phyloP scores from a whole-genome alignment of 2,888 invertebrate genomes.

The Limnephilus auricula region DNA sequence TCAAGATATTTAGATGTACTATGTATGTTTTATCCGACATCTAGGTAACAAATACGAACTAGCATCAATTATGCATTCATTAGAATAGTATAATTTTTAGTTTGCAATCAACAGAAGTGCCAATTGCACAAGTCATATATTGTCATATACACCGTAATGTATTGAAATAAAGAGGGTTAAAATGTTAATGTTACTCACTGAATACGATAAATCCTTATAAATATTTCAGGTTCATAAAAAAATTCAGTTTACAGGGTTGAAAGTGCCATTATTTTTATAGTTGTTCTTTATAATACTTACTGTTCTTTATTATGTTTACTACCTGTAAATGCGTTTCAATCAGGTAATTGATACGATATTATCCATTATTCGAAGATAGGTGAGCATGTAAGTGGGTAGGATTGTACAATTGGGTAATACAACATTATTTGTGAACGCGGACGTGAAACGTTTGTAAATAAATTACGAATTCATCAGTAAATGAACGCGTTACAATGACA shows the following conservation, averaged over 20 bases:
- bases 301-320: neutral
- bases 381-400: neutral
- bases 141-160: no score
- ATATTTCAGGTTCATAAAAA: no score
- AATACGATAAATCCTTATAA: no score
- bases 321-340: neutral
- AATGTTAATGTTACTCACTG: no score
- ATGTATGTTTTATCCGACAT: no score
- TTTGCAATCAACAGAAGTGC: neutral
- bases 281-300: neutral
- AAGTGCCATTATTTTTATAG: no score
- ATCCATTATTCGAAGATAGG: neutral
- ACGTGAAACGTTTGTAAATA: neutral
- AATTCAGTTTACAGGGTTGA: no score
- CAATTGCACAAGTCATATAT: neutral
- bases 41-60: no score
- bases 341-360: neutral
- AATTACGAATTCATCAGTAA: neutral
- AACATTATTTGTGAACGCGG: neutral
- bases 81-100: neutral
- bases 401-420: neutral
- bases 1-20: no score
- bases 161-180: neutral
- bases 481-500: neutral
- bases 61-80: neutral